A percentile compares a stretch with the other conserved stretches of the same genome.
These are phyloP conservation scores for Hexactinellida sp. DNA, from an alignment of 37 sponge, comb jelly and placozoan species.

Conservation along the genomic window DNA sequence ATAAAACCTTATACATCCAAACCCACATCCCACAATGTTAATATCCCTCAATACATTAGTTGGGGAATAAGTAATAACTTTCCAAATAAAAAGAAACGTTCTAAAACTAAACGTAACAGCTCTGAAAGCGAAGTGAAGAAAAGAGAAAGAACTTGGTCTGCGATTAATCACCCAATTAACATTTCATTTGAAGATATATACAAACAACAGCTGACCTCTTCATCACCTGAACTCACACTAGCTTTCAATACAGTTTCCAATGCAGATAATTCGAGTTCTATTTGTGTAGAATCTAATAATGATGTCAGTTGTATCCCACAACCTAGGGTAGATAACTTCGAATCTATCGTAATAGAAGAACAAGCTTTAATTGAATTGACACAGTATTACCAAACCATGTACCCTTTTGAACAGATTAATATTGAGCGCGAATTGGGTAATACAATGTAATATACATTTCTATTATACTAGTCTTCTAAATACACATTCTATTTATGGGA, in stretches of 20 bases:
- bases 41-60: background rate
- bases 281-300: background rate
- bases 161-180: background rate
- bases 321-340: background rate
- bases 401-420: background rate
- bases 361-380: background rate
- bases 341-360: slow-evolving; percentile 8
- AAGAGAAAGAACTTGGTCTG: slow-evolving; percentile 8
- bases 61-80: background rate
- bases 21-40: background rate
- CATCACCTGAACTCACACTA: background rate
- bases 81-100: background rate
- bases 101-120: background rate
- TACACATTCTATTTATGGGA: too few species aligned
- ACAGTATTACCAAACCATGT: background rate
- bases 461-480: too few species aligned
- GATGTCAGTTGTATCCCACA: background rate
- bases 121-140: background rate
- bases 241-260: too few species aligned
- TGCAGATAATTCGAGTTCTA: background rate
- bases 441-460: background rate
- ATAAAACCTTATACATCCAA: background rate
- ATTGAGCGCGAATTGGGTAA: background rate
- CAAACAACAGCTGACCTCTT: background rate
- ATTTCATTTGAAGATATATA: background rate